These are phyloP conservation scores for Strigops habroptila DNA, from an alignment of 2,113 vertebrate genomes.

Conservation along the genomic window DNA sequence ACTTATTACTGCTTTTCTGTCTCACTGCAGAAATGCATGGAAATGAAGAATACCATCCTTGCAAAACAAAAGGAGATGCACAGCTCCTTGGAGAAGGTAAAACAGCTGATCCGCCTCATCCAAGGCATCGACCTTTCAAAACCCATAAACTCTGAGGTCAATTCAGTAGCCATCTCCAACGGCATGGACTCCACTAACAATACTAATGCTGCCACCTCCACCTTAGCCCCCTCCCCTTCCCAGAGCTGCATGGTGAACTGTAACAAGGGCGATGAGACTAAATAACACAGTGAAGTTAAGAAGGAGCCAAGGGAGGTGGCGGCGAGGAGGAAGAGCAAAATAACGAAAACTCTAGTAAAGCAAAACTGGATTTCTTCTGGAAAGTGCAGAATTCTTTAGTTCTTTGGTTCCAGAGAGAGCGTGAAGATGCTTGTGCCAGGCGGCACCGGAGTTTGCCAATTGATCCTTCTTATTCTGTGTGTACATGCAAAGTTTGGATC, in stretches of 20 bases:
- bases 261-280: conserved; percentile 84
- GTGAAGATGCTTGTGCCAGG: conserved; percentile 86
- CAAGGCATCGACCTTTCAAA: conserved; percentile 92
- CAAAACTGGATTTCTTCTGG: conserved; percentile 80
- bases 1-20: not conserved
- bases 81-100: conserved; percentile 94
- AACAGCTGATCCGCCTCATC: conserved; percentile 94
- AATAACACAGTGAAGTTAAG: conserved; percentile 79
- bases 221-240: conserved; percentile 72
- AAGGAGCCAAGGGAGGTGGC: conserved; percentile 70
- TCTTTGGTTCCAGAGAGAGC: conserved; percentile 83
- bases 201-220: conserved; percentile 74
- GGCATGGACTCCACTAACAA: conserved; percentile 80
- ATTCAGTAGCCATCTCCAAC: conserved; percentile 76
- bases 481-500: conserved; percentile 94
- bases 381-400: conserved; percentile 80
- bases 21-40: conserved; percentile 94
- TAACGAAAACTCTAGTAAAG: conserved; percentile 74
- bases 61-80: conserved; percentile 98
- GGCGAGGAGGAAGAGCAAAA: conserved; percentile 67
- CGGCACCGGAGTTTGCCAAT: conserved; percentile 98
- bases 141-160: conserved; percentile 83
- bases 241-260: conserved; percentile 83
- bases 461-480: conserved; percentile 89
- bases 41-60: conserved; percentile 95